A percentile compares a stretch with the other conserved stretches of the same genome.
phyloP scores from a whole-genome alignment of 2,113 vertebrate genomes.

The Eidolon helvum region DNA sequence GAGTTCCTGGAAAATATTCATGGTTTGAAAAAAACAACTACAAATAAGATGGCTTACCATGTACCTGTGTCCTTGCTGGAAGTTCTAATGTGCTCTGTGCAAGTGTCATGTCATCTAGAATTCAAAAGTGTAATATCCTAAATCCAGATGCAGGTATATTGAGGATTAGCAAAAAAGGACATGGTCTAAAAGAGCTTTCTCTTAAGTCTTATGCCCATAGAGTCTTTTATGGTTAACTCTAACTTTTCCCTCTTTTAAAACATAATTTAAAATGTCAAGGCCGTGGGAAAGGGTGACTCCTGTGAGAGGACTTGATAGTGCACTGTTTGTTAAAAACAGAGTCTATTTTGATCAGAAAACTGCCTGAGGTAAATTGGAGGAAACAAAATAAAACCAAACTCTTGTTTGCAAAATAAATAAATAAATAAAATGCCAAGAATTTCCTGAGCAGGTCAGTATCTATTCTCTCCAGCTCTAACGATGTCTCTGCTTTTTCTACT shows the following conservation, averaged over 20 bases:
- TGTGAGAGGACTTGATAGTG: too few relatives aligned
- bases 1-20: neutral
- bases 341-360: too few relatives aligned
- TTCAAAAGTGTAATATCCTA: neutral
- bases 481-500: neutral
- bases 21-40: neutral
- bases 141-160: neutral
- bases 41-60: neutral
- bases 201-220: neutral
- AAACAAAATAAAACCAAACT: too few relatives aligned
- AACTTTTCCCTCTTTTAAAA: neutral
- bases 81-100: neutral
- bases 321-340: too few relatives aligned
- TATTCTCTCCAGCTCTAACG: neutral
- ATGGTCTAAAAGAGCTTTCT: neutral
- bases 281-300: too few relatives aligned
- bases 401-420: too few relatives aligned
- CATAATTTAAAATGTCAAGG: too few relatives aligned
- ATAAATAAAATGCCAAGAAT: neutral
- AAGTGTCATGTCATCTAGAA: neutral
- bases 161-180: neutral
- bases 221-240: neutral
- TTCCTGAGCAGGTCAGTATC: constrained; percentile 6
- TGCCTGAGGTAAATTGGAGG: too few relatives aligned
- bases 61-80: neutral